Evolutionary conservation across 2,888 invertebrate genomes (phyloP), one percentile per base, ranked within the genome.

Genomic region (Drosophila mulleri): DNA sequence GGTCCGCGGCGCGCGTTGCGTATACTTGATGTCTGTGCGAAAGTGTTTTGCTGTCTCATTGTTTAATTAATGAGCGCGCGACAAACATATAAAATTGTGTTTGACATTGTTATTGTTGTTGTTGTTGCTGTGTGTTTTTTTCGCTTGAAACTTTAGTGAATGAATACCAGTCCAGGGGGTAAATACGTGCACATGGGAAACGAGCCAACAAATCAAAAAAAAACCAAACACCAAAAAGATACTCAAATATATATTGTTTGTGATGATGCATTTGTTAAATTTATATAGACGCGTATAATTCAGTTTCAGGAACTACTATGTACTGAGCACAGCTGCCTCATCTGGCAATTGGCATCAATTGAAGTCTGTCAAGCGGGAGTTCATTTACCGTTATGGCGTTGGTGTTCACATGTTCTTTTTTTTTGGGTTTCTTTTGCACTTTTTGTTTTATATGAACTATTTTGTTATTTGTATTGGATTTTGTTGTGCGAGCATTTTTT

Each of bases 141-240:
- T 87, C 78, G 53, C 62, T 54, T 66, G 74, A 85, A 81, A 23
- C 74, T 67, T 67, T 70, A 68, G 59, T 77, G 85, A 83, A 82
- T 80, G 83, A 82, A 86, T 71, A 26, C 35, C 74, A 23, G 68
- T 54, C 52, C 59, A 56, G 67, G 61, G 56, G 54, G 52, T 29
- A 14, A 14, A 63, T 12, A 52, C 16, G 58, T 18, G 16, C 4
- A 39, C 53, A 26, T 53, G 45, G 45, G 16, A 45, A 5, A 41
- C 16, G 32, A 23, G 32, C 4, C 18, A 50, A 37, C 4, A 37
- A 37, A 37, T 5, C 20, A n/a, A 37, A 18, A 16, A 20, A 42
- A 47, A 26, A 32, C 0, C 32, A 32, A 32, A 9, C 29, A 29
- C 11, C 0, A 14, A 18, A 41, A n/a, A 32, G 0, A 26, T 26